These are phyloP conservation scores for Rhagologus leucostigma DNA, from an alignment of 2,113 vertebrate genomes.

Conservation along the genomic window DNA sequence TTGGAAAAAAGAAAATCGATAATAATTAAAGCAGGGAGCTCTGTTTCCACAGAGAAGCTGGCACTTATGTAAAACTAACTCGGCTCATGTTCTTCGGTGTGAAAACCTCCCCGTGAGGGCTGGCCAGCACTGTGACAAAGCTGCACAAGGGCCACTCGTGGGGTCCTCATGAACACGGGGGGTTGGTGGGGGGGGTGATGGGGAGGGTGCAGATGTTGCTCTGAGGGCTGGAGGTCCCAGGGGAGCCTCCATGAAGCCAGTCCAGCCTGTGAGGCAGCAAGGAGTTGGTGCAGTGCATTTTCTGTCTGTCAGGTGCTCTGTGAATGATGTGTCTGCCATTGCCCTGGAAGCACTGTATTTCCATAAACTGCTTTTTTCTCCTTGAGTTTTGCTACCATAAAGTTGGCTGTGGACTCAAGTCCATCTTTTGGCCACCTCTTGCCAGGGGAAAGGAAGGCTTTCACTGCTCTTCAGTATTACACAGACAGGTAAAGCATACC, in stretches of 20 bases:
- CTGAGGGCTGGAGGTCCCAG: accelerated
- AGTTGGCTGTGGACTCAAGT: not conserved
- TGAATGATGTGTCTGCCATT: not conserved
- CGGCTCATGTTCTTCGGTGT: accelerated
- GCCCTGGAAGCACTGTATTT: not conserved
- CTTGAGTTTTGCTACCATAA: not conserved
- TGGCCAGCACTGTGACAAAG: accelerated
- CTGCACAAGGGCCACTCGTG: accelerated
- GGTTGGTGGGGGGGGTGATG: accelerated
- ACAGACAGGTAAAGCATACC: not conserved
- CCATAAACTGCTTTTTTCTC: not conserved
- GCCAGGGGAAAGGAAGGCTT: not conserved
- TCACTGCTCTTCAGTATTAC: not conserved
- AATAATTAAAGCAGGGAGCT: slow-evolving; percentile 4
- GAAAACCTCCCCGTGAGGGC: accelerated
- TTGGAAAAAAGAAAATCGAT: not conserved
- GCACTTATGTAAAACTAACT: not conserved
- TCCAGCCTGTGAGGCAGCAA: not conserved
- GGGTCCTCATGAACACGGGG: not conserved
- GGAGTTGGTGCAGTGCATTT: not conserved
- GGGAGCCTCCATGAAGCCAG: not conserved
- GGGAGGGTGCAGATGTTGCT: accelerated
- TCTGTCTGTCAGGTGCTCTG: not conserved
- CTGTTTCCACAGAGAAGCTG: not conserved
- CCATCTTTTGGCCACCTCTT: not conserved